These are phyloP conservation scores for Zeuzera pyrina DNA, from an alignment of 2,888 invertebrate species.

Conservation along the genomic window DNA sequence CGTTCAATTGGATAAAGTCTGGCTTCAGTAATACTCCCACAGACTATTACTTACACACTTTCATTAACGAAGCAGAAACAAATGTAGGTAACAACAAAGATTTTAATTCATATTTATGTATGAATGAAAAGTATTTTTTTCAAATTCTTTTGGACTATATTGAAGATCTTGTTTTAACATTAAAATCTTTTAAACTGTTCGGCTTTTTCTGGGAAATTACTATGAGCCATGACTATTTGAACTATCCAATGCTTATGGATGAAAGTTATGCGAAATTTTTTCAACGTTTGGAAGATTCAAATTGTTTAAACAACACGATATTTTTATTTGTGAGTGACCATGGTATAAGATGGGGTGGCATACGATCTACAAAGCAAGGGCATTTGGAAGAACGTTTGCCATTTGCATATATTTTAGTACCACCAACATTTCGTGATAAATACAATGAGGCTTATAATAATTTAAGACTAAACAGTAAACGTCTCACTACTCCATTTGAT, in stretches of 20 bases:
- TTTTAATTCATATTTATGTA: constrained; percentile 76
- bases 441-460: constrained; percentile 75
- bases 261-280: constrained; percentile 72
- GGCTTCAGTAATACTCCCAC: constrained; percentile 83
- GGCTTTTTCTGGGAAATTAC: constrained; percentile 87
- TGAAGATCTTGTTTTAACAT: constrained; percentile 69
- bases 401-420: constrained; percentile 79
- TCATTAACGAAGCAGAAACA: constrained; percentile 75
- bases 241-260: constrained; percentile 82
- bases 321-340: constrained; percentile 88
- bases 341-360: constrained; percentile 87
- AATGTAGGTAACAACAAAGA: constrained; percentile 74
- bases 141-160: constrained; percentile 80
- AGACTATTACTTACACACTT: constrained; percentile 85
- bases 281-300: constrained; percentile 46
- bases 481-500: constrained; percentile 83
- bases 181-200: constrained; percentile 75
- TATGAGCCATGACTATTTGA: constrained; percentile 85
- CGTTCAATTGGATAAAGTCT: constrained; percentile 80
- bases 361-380: constrained; percentile 84
- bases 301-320: constrained; percentile 76
- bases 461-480: constrained; percentile 74
- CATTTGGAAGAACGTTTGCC: constrained; percentile 89
- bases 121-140: constrained; percentile 76
- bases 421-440: constrained; percentile 76